Evolutionary conservation across 2,888 invertebrate species (phyloP).

Genomic region (Caenorhabditis doughertyi): DNA sequence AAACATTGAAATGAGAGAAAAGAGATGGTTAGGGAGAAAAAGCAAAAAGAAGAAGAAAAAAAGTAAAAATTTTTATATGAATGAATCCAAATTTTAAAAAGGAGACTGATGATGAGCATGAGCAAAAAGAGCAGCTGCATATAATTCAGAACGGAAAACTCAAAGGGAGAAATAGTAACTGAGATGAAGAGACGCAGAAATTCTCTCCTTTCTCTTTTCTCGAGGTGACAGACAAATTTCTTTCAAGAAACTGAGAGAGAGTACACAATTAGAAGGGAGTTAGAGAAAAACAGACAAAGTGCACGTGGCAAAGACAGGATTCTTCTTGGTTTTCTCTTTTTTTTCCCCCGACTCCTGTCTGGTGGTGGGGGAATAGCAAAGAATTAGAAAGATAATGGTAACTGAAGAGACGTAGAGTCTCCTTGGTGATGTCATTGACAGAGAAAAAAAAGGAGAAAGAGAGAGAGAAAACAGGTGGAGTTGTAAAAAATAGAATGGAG

Average conservation of each 20-base stretch:
- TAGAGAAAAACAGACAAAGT: constrained; percentile 32
- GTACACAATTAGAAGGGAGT: constrained; percentile 12
- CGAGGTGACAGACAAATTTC: background rate
- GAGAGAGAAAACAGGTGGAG: constrained; percentile 11
- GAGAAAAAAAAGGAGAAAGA: too few species aligned
- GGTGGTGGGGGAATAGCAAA: constrained; percentile 3
- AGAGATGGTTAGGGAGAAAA: background rate
- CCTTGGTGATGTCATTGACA: constrained; percentile 28
- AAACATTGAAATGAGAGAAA: background rate
- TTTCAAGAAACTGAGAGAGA: too few species aligned
- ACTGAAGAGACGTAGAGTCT: constrained; percentile 9
- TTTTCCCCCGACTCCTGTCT: constrained; percentile 2
- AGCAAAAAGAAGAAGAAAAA: background rate
- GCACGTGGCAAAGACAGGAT: constrained; percentile 44
- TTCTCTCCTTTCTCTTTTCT: background rate
- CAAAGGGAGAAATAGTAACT: background rate
- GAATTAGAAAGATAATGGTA: background rate
- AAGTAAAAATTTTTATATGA: background rate
- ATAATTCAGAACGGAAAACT: constrained; percentile 16
- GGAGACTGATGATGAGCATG: constrained; percentile 1
- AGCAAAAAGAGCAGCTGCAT: constrained; percentile 1
- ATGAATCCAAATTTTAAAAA: background rate
- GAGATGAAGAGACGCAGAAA: constrained; percentile 12
- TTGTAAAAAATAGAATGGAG: constrained; percentile 3
- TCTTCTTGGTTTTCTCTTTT: constrained; percentile 10